Evolutionary conservation across 2,888 invertebrate genomes (phyloP), one percentile per base, ranked within the genome.

Genomic region (Dromius quadrimaculatus): DNA sequence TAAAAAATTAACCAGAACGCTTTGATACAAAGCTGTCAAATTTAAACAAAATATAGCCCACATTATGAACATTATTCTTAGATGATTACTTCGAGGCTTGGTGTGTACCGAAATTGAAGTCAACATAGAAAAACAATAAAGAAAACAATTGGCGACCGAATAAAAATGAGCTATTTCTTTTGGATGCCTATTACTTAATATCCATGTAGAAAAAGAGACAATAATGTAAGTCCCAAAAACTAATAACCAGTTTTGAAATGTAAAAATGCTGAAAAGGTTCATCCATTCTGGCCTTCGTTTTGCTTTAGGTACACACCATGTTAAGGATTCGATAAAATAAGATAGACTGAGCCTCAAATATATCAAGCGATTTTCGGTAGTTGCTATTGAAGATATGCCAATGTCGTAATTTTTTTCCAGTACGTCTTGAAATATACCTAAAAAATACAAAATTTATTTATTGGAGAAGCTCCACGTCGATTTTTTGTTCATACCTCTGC

Each of bases 261-360:
- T 61, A n/a, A 74, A 57, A 8, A 72, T 72, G 6, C 71, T 70
- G 5, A 74, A 32, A 6, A 75, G 20, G 59, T 72, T 74, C 22
- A 71, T 43, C 73, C 73, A 74, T 2, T 66, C 36, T 20, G 74
- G 72, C 66, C 71, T 45, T 1, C 59, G 54, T 3, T 43, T 32
- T 8, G 74, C 74, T 13, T 66, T 72, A 8, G 74, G 75, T 4
- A 75, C 74, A 32, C 74, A 73, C 72, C 73, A 75, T n/a, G 41
- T 65, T 22, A 75, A 63, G 8, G 71, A 68, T 59, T 75, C 75
- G 22, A 47, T 71, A 22, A 63, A 73, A 57, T 75, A 76, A 2
- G 73, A 59, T 0, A 63, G 43, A n/a, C 73, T 72, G 22, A 66
- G 57, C 43, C 75, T 74, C 13, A 73, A 70, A 13, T 38, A 72